Conservation (phyloP, 1,140 invertebrate genomes). For the Goniozus legneri region DNA sequence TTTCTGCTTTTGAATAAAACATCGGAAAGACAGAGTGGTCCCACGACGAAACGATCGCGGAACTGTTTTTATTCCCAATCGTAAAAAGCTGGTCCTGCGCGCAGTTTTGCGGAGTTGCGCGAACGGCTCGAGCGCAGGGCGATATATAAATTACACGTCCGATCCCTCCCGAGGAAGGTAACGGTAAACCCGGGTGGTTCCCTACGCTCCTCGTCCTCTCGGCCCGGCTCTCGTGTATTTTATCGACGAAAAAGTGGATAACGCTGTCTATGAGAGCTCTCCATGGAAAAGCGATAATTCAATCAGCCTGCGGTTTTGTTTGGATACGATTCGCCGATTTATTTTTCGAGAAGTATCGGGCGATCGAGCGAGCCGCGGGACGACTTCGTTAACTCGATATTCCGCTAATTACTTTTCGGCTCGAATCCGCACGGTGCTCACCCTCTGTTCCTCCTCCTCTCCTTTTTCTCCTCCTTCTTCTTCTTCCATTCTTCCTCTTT, state of each 20-base stretch:
- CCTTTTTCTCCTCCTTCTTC: slow-evolving; percentile 3
- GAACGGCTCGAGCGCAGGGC: slow-evolving; percentile 23
- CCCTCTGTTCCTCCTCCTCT: slow-evolving; percentile 1
- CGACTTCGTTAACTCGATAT: too few relatives aligned
- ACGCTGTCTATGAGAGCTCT: too few relatives aligned
- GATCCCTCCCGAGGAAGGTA: slow-evolving; percentile 32
- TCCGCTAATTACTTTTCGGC: too few relatives aligned
- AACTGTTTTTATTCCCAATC: slow-evolving; percentile 8
- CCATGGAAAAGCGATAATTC: too few relatives aligned
- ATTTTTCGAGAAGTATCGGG: too few relatives aligned
- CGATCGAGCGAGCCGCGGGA: too few relatives aligned
- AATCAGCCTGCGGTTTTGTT: too few relatives aligned
- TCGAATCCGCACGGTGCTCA: neutral
- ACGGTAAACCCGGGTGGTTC: slow-evolving; percentile 25
- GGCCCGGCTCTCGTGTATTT: slow-evolving; percentile 8
- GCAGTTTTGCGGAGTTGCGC: slow-evolving; percentile 20
- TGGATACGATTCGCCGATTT: too few relatives aligned
- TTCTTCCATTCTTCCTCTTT: too few relatives aligned
- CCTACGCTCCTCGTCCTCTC: slow-evolving; percentile 18
- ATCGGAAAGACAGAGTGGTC: neutral
- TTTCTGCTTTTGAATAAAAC: too few relatives aligned
- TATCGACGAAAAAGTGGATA: too few relatives aligned
- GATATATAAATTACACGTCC: slow-evolving; percentile 46
- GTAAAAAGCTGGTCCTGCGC: slow-evolving; percentile 24
- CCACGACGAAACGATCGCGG: neutral